Conservation (phyloP, 2,888 invertebrate species). For the Pyrrhia umbra region DNA sequence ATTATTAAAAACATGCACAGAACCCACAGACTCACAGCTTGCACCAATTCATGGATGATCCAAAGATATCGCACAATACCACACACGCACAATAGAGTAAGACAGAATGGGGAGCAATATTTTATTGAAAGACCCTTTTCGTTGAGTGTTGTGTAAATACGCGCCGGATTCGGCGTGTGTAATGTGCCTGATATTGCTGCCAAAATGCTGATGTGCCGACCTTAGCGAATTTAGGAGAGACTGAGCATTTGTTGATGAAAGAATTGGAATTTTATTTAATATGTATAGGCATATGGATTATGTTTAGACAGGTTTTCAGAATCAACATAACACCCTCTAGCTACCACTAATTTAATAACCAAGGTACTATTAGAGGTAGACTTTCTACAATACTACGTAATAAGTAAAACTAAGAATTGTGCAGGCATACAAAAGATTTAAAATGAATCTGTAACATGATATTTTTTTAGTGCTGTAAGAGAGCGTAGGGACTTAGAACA, state of each 20-base stretch:
- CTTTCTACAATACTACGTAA: too few species aligned
- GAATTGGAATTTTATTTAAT: constrained; percentile 38
- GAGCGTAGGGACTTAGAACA: too few species aligned
- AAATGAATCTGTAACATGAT: too few species aligned
- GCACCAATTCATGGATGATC: constrained; percentile 62
- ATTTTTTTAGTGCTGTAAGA: too few species aligned
- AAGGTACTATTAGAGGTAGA: too few species aligned
- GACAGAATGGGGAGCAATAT: constrained; percentile 88
- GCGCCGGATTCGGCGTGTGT: constrained; percentile 78
- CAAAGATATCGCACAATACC: constrained; percentile 75
- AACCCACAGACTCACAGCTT: constrained; percentile 49
- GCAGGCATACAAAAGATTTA: too few species aligned
- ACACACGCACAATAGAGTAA: constrained; percentile 84
- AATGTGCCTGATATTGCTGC: constrained; percentile 84
- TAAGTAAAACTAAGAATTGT: too few species aligned
- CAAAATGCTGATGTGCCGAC: constrained; percentile 64
- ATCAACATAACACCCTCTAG: too few species aligned
- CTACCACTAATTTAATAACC: too few species aligned
- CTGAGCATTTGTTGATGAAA: constrained; percentile 20
- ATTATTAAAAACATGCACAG: constrained; percentile 18
- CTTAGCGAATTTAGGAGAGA: constrained; percentile 67
- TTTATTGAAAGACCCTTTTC: constrained; percentile 90
- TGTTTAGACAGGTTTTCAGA: too few species aligned
- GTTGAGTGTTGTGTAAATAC: constrained; percentile 90
- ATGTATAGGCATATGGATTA: too few species aligned